Evolutionary conservation across 2,888 invertebrate genomes (phyloP).

Genomic region (Plusia festucae): DNA sequence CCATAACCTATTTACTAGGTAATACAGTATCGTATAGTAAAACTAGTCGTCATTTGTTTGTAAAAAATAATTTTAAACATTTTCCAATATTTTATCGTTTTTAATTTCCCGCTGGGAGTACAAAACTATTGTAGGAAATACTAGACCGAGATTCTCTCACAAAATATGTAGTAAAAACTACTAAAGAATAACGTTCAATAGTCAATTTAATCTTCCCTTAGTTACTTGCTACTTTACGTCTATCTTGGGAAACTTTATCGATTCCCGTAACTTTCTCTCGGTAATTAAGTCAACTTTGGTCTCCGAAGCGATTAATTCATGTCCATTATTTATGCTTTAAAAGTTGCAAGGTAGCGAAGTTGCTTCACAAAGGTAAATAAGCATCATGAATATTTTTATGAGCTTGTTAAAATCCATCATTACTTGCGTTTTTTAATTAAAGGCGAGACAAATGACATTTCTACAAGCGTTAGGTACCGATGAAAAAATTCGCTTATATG

Average conservation of each 20-base stretch:
- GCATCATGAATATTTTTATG: slow-evolving; percentile 15
- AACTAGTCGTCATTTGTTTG: too few species aligned
- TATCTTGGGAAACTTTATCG: slow-evolving; percentile 50
- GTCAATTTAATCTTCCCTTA: slow-evolving; percentile 39
- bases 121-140: too few species aligned
- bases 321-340: slow-evolving; percentile 50
- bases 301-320: slow-evolving; percentile 47
- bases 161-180: slow-evolving; percentile 1
- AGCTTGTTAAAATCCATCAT: background rate
- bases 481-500: too few species aligned
- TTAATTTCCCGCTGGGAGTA: background rate
- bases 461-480: too few species aligned
- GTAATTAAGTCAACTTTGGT: slow-evolving; percentile 55
- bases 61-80: too few species aligned
- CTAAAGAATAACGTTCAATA: slow-evolving; percentile 7
- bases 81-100: background rate
- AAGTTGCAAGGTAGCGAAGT: slow-evolving; percentile 30
- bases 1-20: too few species aligned
- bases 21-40: too few species aligned
- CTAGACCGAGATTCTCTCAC: background rate
- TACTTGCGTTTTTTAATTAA: background rate
- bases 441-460: too few species aligned
- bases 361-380: slow-evolving; percentile 27
- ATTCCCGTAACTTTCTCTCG: slow-evolving; percentile 41
- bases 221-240: slow-evolving; percentile 33